Base-by-base conservation (phyloP, 2,888 invertebrate genomes). In the Epirrita christyi region DNA sequence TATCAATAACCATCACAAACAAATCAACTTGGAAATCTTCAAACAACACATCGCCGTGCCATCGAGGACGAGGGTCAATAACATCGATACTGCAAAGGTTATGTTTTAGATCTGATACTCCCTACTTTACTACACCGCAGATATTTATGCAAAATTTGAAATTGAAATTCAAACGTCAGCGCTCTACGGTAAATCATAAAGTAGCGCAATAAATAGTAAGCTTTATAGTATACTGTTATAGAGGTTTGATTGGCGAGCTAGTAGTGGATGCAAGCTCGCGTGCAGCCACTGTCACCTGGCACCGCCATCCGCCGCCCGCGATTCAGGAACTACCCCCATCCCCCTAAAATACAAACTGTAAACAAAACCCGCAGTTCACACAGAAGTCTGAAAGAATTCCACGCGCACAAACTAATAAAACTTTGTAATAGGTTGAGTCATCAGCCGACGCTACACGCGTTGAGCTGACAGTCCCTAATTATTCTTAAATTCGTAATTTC, bases 211-310 rank as follows among this genome's bases (percentile, higher is more conserved):
- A 78, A 76, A 80, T 70, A 78, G 66, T 76, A 66, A 69, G 70
- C 75, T 81, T 80, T 82, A 83, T 76, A 52, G 68, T 67, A 62
- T 59, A 66, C 64, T 46, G 50, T 70, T 70, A 73, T 79, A 79
- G 71, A 71, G 76, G 72, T 80, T 76, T 71, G 75, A 80, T 81
- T 80, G 71, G 78, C 75, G 71, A 73, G 73, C 74, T 64, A 67
- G 68, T 76, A 63, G 68, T 77, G 71, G 89, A 85, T 89, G 87
- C 89, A 86, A 75, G 51, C 55, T 88, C 92, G 90, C 91, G 91
- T 91, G 91, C 86, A 85, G 75, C 73, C 70, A 53, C 68, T 61
- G 66, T 84, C 75, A 90, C 92, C 93, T 93, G 94, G 93, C 81
- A 93, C 93, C 81, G 78, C 87, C 89, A 83, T 76, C 83, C 67